Conservation (phyloP, 2,113 vertebrate genomes). For the Pan paniscus region DNA sequence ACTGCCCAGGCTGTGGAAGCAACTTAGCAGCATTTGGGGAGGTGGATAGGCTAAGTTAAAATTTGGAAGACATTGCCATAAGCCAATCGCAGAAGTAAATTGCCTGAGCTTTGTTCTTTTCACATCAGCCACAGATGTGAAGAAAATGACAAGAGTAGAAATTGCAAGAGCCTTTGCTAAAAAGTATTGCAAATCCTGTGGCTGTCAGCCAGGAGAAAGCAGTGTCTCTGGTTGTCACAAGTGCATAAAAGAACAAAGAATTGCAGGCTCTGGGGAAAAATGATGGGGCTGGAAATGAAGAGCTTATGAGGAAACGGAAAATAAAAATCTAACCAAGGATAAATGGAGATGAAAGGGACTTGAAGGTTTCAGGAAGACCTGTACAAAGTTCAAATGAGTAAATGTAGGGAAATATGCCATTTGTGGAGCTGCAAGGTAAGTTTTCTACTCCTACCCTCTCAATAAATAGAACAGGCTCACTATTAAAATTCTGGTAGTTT, state of each 20-base stretch:
- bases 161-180: conserved; percentile 48
- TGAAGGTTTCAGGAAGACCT: background rate
- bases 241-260: conserved; percentile 53
- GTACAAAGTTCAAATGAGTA: background rate
- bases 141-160: conserved; percentile 68
- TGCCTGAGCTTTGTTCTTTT: conserved; percentile 61
- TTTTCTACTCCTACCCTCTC: background rate
- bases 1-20: background rate
- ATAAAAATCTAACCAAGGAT: conserved; percentile 53
- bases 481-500: conserved; percentile 13
- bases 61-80: conserved; percentile 12
- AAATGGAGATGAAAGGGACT: conserved; percentile 54
- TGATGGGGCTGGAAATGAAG: conserved; percentile 48
- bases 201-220: conserved; percentile 63
- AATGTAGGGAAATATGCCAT: background rate
- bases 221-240: conserved; percentile 32
- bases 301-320: conserved; percentile 51
- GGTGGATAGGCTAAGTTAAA: background rate
- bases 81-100: conserved; percentile 52
- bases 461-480: background rate
- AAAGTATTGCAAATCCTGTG: conserved; percentile 62
- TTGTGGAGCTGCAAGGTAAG: background rate
- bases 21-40: background rate
- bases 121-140: conserved; percentile 61
- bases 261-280: conserved; percentile 29